Conservation (phyloP, 2,888 invertebrate genomes). For the Drosophila pseudotalamancana region DNA sequence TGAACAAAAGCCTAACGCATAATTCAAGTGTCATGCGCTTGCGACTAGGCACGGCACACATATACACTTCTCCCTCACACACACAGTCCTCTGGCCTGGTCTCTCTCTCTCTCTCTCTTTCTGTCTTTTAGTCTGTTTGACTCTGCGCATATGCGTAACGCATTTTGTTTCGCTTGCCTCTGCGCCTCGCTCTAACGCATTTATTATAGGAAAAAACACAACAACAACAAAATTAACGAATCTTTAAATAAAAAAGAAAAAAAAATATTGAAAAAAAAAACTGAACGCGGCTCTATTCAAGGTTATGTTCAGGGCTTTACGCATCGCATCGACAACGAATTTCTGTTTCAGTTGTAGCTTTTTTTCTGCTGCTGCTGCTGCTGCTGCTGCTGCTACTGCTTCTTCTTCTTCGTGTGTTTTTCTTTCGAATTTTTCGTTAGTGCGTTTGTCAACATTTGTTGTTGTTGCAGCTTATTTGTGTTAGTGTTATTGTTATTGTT, state of each 20-base stretch:
- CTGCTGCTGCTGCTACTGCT: not conserved
- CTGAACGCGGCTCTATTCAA: conserved; percentile 72
- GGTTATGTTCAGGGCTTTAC: conserved; percentile 83
- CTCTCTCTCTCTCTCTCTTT: not conserved
- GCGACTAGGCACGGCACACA: conserved; percentile 34
- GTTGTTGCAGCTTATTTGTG: conserved; percentile 24
- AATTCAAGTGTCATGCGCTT: conserved; percentile 62
- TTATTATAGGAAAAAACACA: conserved; percentile 45
- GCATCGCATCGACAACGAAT: conserved; percentile 72
- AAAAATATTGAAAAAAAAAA: conserved; percentile 37
- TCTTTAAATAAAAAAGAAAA: conserved; percentile 70
- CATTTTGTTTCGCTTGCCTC: conserved; percentile 51
- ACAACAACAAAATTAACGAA: conserved; percentile 66
- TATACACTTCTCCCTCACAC: not conserved
- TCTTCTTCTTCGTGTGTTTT: conserved; percentile 7
- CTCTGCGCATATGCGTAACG: conserved; percentile 67
- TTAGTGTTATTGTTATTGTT: conserved; percentile 21
- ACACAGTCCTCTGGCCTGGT: not conserved
- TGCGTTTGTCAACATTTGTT: conserved; percentile 54
- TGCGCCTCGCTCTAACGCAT: conserved; percentile 69
- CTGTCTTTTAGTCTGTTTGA: not conserved
- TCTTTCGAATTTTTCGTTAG: conserved; percentile 48
- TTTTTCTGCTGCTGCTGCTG: conserved; percentile 2
- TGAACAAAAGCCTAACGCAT: conserved; percentile 55
- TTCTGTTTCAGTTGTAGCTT: conserved; percentile 40